Evolutionary conservation across 1,140 invertebrate genomes (phyloP), one percentile per base, ranked within the genome.

Genomic region (Stenopsyche tienmushanensis): DNA sequence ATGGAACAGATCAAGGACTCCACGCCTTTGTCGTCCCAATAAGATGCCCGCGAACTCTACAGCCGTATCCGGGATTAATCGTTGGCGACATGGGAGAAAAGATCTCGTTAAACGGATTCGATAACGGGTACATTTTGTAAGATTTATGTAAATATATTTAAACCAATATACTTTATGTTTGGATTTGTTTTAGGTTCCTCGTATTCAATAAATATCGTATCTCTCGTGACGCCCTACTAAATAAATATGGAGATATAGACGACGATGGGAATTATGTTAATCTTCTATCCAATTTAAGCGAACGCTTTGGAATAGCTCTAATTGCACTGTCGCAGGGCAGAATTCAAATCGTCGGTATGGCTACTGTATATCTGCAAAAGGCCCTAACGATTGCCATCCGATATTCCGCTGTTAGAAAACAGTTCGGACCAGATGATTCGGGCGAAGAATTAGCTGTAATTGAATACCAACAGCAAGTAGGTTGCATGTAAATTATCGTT

Each of bases 181-280:
- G 18, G 18, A 15, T 10, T 45, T 45, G 7, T 74, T 66, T 20
- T 64, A 84, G 83, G 8, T 96, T 96, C 76, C 76, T 95, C 3
- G 85, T 92, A 75, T 96, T 97, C 74, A 83, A 94, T 62, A 86
- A 95, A 64, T 94, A 94, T 75, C 79, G 82, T 57, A 87, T 97
- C 42, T 89, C 93, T 0, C 85, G 88, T 55, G 86, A 86, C 62
- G 86, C 85, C 73, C 78, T 97, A 13, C 75, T 98, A 20, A 95
- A 96, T 74, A 90, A 87, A 76, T 88, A 87, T 15, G 92, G 91
- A 5, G 92, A 96, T 75, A 91, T 98, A 1, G 90, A 90, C 42
- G 80, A 85, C 1, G 84, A 90, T 39, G 96, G 96, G 10, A 83
- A 88, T 72, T 98, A 96, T 76, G 77, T 87, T 0, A 84, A 88